Base-by-base conservation (phyloP, 53 echinoderm and acorn worm genomes). In the Arbacia lixula region DNA sequence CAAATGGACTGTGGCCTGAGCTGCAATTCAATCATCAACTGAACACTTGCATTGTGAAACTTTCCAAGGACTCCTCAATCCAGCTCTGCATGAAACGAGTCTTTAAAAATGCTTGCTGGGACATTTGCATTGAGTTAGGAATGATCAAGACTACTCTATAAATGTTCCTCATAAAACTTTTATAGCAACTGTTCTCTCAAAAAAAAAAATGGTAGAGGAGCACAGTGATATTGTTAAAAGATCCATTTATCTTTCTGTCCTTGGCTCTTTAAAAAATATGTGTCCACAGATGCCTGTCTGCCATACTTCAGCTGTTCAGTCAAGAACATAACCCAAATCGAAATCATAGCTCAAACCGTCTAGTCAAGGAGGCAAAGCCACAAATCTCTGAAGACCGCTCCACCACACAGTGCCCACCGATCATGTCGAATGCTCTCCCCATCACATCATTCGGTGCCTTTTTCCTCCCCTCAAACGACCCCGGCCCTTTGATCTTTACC, bases 261-360 rank as follows among this genome's bases (percentile, higher is more conserved):
- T 57, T 57, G 56, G 38, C 37, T 77, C 39, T 39, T 58, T 56
- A 39, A 77, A 24, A 36, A 16, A 21, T 5, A 17, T 57, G 37
- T 77, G 56, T 56, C 58, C 58, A 39, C 77, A 81, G 82, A 43
- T 81, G 82, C 63, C 82, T 63, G 46, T 81, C 64, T 17, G 0
- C 63, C 22, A 40, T 81, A 43, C 43, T 51, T 81, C 64, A 63
- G 82, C 82, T 81, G 82, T 81, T 81, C 82, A 81, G 63, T 81
- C 82, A 81, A 61, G 82, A 81, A 63, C 82, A 81, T 42, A 42
- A 46, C 41, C 64, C 82, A 63, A 81, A 63, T 77, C 77, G 43
- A 81, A 81, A 42, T 63, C 82, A 81, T 81, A 81, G 82, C 82
- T 81, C 82, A 81, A 81, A 63, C 62, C 63, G 82, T 81, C 82